Evolutionary conservation across 30 jellyfish, hydroid and myxozoan species (phyloP), one percentile per base, ranked within the genome.

Genomic region (Chrysaora quinquecirrha): DNA sequence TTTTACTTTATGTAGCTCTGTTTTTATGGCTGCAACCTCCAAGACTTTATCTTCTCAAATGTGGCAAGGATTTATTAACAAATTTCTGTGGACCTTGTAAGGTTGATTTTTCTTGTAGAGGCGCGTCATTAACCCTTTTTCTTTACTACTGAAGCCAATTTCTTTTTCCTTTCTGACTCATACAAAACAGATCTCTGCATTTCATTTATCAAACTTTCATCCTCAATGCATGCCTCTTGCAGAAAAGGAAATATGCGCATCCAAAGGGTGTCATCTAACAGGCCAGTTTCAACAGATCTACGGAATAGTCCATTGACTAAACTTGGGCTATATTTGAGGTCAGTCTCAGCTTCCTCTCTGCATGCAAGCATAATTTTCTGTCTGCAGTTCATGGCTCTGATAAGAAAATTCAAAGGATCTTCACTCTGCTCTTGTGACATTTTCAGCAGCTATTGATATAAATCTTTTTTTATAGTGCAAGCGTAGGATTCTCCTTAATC

Each of bases 91-190:
- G 65, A 31, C 29, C 34, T 33, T 69, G 30, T 21, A 29, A 38
- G 63, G 81, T 32, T 11, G 22, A 19, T 32, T 28, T 32, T 69
- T 69, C 81, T 35, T 19, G 68, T 31, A 70, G 12, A 31, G 82
- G 38, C 33, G 38, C 38, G 11, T 70, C 82, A 70, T 70, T 34
- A 20, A 70, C 71, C 10, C 31, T 70, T 16, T 35, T 3, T 34
- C 72, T 30, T 70, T 70, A 4, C 31, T 34, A 20, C 33, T 25
- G 69, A 71, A 27, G 22, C 73, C 89, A 12, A 77, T 34, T 77
- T 61, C 63, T 43, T 65, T 50, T 77, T 65, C 34, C 89, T 77
- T 68, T 80, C 90, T 31, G 67, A 50, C 78, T 81, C 91, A 10
- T 49, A 75, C 25, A 58, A 65, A 11, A 80, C 84, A 50, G 83